Base-by-base conservation (phyloP, 64 coral and sea anemone species). In the Stichodactyla helianthus region DNA sequence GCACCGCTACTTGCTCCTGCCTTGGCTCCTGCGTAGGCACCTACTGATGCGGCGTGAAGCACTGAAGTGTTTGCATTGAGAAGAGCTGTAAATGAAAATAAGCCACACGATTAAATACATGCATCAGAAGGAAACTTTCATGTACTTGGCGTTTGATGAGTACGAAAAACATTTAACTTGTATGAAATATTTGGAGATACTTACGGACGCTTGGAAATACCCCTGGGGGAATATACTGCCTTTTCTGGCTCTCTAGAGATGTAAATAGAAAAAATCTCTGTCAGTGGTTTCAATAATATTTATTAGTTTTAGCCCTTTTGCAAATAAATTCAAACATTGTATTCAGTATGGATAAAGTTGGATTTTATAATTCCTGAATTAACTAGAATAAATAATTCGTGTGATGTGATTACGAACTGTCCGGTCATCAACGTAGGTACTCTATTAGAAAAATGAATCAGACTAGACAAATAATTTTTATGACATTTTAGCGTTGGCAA, bases 11-110 rank as follows among this genome's bases (percentile, higher is more conserved):
- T 87, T 44, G 88, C 87, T 52, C 94, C 94, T 44, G 94, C 94
- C n/a, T 87, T 59, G 83, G 91, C 91, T 44, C 94, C 94, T 15
- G 94, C 94, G 26, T 93, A 93, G 7, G 91, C 91, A 35, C 94
- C 94, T 5, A 93, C 88, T 52, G 84, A 83, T 2, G 94, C 94
- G 10, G 94, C 94, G 13, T 96, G 88, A 23, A 88, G 65, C 62
- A 90, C 88, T 56, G 94, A 91, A 23, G 78, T 82, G 71, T 91
- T 91, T 22, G 68, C 68, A 31, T 4, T 31, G 68, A 31, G 4
- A 8, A 74, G 26, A 12, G 68, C 68, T 74, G 25, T 44, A 44
- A 44, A 74, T 31, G 25, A 31, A 11, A 31, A 74, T 27, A 1
- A 58, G 55, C 8, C 35, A 44, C 35, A 44, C 35, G 35, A 44